Evolutionary conservation across 2,113 vertebrate genomes (phyloP).

Genomic region (Python bivittatus): DNA sequence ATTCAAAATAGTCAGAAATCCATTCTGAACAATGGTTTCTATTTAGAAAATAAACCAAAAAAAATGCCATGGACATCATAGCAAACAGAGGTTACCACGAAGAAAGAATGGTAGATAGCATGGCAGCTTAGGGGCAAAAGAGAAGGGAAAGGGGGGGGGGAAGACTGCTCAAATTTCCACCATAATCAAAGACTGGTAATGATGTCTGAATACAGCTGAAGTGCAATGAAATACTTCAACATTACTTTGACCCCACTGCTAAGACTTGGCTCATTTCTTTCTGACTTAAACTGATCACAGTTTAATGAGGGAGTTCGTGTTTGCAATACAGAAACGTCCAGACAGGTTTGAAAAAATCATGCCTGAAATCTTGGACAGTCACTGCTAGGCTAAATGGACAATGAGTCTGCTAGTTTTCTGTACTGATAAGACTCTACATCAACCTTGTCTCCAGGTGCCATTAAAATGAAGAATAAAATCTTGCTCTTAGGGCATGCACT

Average conservation of each 20-base stretch:
- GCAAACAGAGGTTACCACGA: background rate
- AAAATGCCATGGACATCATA: background rate
- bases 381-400: background rate
- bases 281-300: background rate
- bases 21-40: background rate
- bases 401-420: background rate
- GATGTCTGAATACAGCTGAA: background rate
- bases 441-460: background rate
- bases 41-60: background rate
- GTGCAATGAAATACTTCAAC: background rate
- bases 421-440: background rate
- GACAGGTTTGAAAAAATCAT: background rate
- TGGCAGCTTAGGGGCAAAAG: background rate
- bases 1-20: background rate
- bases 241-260: background rate
- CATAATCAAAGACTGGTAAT: background rate
- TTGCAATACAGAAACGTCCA: background rate
- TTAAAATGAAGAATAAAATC: slow-evolving; percentile 11
- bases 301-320: background rate
- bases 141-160: no score
- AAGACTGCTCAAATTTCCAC: background rate
- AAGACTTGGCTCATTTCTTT: background rate
- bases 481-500: background rate
- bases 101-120: background rate
- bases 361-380: background rate